Base-by-base conservation (phyloP, 2,888 invertebrate genomes). In the Drosophila neotestacea region DNA sequence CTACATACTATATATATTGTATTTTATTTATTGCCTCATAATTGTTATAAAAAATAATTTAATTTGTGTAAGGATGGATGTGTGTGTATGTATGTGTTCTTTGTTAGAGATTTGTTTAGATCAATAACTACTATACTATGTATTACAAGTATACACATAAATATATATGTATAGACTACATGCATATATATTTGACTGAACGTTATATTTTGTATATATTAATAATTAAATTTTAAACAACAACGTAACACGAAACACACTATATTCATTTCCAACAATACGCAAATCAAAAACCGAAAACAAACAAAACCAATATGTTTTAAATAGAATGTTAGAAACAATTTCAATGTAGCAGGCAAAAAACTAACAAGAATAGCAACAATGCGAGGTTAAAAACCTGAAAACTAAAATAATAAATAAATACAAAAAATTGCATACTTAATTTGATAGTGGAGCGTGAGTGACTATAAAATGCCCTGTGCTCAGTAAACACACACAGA, bases 201-300 rank as follows among this genome's bases (percentile, higher is more conserved):
- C 76, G 70, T 86, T 82, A 79, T 86, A 85, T 87, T 86, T 77
- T 87, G 77, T 82, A 85, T 79, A 81, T 79, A 85, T 79, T 83
- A 70, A 79, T 63, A 73, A 69, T 75, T 75, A 84, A 72, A 79
- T 85, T 81, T 80, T 74, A 70, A 76, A 67, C 38, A 66, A 50
- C 32, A 54, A 70, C 47, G 7, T 11, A 7, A 41, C 48, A 28
- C 16, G 22, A 46, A 59, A 46, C 34, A 62, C 39, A 71, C 44
- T 36, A 32, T 50, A 60, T 48, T 65, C 28, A 58, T 66, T 50
- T 42, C 42, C 63, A 69, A 69, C 34, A 70, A 54, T 61, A 50
- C 59, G 36, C 36, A 62, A 66, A 32, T 27, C 28, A 52, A 42
- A 38, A 22, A 6, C 30, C 5, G 30, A 36, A 22, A 41, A 7